Conservation (phyloP, 2,888 invertebrate genomes). For the Imbricaverruca yamaguchii region DNA sequence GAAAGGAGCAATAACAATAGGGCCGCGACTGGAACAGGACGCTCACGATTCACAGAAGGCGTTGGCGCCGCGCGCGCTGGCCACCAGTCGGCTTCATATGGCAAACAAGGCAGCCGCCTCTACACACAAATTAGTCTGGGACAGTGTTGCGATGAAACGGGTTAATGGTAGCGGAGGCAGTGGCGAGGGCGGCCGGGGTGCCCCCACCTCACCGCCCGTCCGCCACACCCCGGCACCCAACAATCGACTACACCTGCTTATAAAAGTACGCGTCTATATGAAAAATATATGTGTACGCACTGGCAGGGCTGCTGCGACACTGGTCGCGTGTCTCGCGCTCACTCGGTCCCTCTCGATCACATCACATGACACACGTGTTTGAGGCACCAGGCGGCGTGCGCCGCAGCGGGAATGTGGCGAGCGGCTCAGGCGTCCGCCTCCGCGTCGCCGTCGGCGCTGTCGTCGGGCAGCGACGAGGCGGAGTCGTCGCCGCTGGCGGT, state of each 20-base stretch:
- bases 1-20: constrained; percentile 2
- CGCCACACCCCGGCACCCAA: neutral
- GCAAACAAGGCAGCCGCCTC: constrained; percentile 3
- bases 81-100: neutral
- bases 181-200: neutral
- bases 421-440: constrained; percentile 1
- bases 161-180: neutral
- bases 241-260: neutral
- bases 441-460: neutral
- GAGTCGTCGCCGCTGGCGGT: neutral
- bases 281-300: constrained; percentile 1
- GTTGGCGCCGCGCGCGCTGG: neutral
- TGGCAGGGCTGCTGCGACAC: neutral
- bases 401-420: neutral
- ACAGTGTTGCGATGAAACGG: neutral
- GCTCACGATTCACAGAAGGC: neutral
- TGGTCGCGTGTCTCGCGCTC: neutral
- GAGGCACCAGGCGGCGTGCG: neutral
- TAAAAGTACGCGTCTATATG: constrained; percentile 18
- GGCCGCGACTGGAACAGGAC: neutral
- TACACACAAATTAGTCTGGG: neutral
- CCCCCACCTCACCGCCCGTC: neutral
- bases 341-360: neutral
- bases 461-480: constrained; percentile 10
- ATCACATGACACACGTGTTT: neutral